A percentile compares a stretch with the other conserved stretches of the same genome.
phyloP scores from a whole-genome alignment of 2,888 invertebrate genomes.

The Cybosia mesomella region DNA sequence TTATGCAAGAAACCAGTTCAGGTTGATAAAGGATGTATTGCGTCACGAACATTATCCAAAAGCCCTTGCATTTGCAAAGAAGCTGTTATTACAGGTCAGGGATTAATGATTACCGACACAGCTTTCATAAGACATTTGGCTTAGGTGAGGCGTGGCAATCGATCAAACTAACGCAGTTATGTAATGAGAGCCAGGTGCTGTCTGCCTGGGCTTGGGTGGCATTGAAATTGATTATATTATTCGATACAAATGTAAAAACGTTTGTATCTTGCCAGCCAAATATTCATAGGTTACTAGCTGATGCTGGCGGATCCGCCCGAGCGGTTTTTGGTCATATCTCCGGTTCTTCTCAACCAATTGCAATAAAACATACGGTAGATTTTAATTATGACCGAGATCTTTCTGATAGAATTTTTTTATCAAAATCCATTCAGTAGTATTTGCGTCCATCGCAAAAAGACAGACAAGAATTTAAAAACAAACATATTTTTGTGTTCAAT shows the following conservation, averaged over 20 bases:
- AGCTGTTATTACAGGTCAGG: slow-evolving; percentile 15
- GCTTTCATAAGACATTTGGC: slow-evolving; percentile 18
- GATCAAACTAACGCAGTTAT: slow-evolving; percentile 19
- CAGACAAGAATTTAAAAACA: too few relatives aligned
- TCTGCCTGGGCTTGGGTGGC: neutral
- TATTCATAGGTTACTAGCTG: neutral
- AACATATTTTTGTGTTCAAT: too few relatives aligned
- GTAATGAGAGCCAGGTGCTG: slow-evolving; percentile 12
- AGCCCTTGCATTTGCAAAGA: slow-evolving; percentile 3
- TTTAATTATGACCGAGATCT: too few relatives aligned
- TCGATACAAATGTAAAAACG: neutral
- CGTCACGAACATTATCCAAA: slow-evolving; percentile 6
- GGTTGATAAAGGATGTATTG: neutral
- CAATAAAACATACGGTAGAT: too few relatives aligned
- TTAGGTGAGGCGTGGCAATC: slow-evolving; percentile 14
- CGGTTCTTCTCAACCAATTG: too few relatives aligned
- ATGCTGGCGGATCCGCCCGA: too few relatives aligned
- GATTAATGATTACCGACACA: slow-evolving; percentile 16
- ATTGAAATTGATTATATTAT: neutral
- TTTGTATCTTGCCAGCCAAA: neutral
- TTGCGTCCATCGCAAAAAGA: too few relatives aligned
- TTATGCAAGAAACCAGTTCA: neutral
- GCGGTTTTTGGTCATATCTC: too few relatives aligned
- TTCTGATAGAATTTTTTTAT: too few relatives aligned
- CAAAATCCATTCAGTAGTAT: too few relatives aligned